phyloP scores from a whole-genome alignment of 2,113 vertebrate genomes.

The Lucifuga dentata region DNA sequence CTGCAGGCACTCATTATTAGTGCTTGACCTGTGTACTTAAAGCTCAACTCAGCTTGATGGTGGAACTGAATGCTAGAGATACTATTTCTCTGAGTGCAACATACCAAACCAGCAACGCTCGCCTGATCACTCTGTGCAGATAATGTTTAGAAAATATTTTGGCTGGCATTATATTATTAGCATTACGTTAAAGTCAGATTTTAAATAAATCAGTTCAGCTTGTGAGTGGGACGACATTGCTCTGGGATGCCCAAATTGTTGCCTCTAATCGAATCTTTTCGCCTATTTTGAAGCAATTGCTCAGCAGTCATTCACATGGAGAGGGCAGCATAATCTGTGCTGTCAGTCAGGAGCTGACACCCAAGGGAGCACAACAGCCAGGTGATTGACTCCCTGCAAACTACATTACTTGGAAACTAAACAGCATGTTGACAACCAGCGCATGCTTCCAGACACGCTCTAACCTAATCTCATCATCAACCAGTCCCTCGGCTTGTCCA shows the following conservation, averaged over 20 bases:
- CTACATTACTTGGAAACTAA: constrained; percentile 48
- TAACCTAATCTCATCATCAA: constrained; percentile 60
- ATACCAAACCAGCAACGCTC: too few species aligned
- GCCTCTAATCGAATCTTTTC: constrained; percentile 31
- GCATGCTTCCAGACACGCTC: constrained; percentile 32
- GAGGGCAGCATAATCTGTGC: constrained; percentile 38
- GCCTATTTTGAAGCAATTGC: constrained; percentile 28
- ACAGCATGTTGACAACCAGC: constrained; percentile 45
- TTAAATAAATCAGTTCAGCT: constrained; percentile 30
- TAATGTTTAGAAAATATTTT: background rate
- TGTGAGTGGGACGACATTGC: constrained; percentile 28
- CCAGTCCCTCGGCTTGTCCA: constrained; percentile 42
- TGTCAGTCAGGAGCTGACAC: constrained; percentile 54
- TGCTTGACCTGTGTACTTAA: too few species aligned
- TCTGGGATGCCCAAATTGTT: constrained; percentile 32
- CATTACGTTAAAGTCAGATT: constrained; percentile 32
- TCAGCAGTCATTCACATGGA: constrained; percentile 40
- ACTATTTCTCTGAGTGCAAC: too few species aligned
- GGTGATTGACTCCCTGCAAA: constrained; percentile 57
- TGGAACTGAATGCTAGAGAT: too few species aligned
- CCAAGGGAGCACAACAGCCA: constrained; percentile 9
- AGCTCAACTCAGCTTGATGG: too few species aligned
- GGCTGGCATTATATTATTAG: too few species aligned
- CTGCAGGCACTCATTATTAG: too few species aligned
- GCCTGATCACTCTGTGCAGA: too few species aligned